Base-by-base conservation (phyloP, 1,140 invertebrate species). In the Andricus grossulariae region DNA sequence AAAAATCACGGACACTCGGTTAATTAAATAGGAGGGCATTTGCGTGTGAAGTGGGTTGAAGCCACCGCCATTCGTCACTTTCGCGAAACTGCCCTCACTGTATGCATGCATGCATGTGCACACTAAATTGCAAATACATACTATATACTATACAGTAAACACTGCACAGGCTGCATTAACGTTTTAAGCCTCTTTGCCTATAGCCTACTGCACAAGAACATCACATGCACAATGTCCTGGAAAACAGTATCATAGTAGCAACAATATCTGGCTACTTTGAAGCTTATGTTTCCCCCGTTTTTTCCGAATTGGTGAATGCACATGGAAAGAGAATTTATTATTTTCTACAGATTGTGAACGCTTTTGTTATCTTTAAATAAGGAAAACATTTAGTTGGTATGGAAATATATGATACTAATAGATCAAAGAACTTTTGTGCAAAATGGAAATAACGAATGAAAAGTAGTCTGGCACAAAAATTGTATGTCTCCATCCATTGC, bases 1-100 rank as follows among this genome's bases (percentile, higher is more conserved):
- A 78, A 79, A 81, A 81, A 81, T 79, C 80, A 76, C 80, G 80
- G 74, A 78, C 80, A 73, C 76, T 76, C 49, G 49, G 50, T 81
- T 79, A 77, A 81, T 79, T 78, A 81, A 81, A 81, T 76, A 77
- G 60, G 74, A 57, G 73, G 25, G 71, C 75, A 72, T 76, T 81
- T 60, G 80, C 77, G 80, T 79, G 80, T 74, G 76, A 81, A 81
- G 80, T 81, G 73, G 25, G 79, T 77, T 72, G 73, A 79, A 75
- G 76, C 57, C 73, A 74, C 50, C 74, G 76, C 72, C 72, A 60
- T 79, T 74, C 77, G 80, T 81, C 77, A 78, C 72, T 73, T 75
- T 45, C 16, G 39, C 70, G 45, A 81, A 81, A 81, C 74, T 79
- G 21, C 60, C 76, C 76, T 73, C 55, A 51, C 25, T 73, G 76